Evolutionary conservation across 2,888 invertebrate species (phyloP), one percentile per base, ranked within the genome.

Genomic region (Ochlodes sylvanus): DNA sequence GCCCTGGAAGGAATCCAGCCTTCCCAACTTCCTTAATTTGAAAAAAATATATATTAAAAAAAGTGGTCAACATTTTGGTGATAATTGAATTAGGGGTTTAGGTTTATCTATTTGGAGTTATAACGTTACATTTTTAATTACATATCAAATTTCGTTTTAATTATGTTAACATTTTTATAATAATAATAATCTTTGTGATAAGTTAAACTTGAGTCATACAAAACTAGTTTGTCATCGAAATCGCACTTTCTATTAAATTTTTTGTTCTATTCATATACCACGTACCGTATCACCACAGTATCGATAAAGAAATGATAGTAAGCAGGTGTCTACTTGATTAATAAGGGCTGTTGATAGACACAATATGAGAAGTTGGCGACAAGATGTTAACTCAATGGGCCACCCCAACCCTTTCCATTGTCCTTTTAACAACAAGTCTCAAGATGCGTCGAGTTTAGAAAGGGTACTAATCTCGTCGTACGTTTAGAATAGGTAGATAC

Each of bases 341-440:
- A 12, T 17, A 47, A 47, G 44, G 44, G 44, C 44, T 47, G 15
- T 47, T 47, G 44, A 47, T 47, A 47, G 44, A 47, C 44, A 47
- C 44, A 47, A 47, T 17, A 47, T 17, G 44, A 47, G 44, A 15
- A 47, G 44, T 47, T 47, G 44, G 15, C 15, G 44, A 47, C 44
- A 47, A 47, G 44, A 17, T 47, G 15, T 47, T 15, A 47, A 17
- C 44, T 47, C 17, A 47, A 47, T 47, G 7, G 17, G 44, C 15
- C 44, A 47, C 44, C 44, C 44, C 7, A 7, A 47, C 44, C 44
- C 44, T 9, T 47, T 47, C 15, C 17, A 17, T 47, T 47, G 44
- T 47, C 44, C 44, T 47, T 47, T 47, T 47, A 17, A 47, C 15
- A 47, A 7, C 17, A 15, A 47, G 12, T 47, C 44, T 47, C 44